A percentile compares a stretch with the other conserved stretches of the same genome.
Conservation (phyloP, 2,888 invertebrate genomes). For the Sarcophaga carnaria region DNA sequence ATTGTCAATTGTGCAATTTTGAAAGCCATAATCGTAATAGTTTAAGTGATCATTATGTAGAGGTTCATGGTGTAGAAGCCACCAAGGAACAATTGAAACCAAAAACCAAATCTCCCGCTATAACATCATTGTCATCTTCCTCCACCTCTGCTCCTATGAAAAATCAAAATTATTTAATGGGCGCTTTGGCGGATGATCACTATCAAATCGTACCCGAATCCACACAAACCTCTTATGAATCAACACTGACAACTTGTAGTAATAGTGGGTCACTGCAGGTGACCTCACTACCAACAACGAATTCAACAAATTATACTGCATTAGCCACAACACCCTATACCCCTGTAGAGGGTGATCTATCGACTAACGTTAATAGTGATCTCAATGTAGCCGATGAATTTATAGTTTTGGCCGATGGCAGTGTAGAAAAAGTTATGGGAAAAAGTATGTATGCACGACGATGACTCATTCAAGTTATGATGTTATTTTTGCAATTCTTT, state of each 20-base stretch:
- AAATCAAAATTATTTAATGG: slow-evolving; percentile 12
- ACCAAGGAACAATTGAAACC: slow-evolving; percentile 71
- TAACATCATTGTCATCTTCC: slow-evolving; percentile 3
- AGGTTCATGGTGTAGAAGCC: slow-evolving; percentile 70
- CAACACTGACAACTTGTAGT: slow-evolving; percentile 11
- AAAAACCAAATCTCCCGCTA: slow-evolving; percentile 52
- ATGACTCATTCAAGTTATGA: neutral
- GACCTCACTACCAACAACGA: slow-evolving; percentile 31
- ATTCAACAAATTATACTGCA: slow-evolving; percentile 11
- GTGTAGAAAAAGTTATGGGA: slow-evolving; percentile 75
- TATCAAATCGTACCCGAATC: slow-evolving; percentile 48
- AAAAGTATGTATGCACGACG: slow-evolving; percentile 64
- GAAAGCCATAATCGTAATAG: slow-evolving; percentile 72
- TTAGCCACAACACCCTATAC: slow-evolving; percentile 40
- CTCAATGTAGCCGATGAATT: slow-evolving; percentile 76
- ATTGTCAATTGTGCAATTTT: slow-evolving; percentile 75
- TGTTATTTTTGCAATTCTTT: neutral
- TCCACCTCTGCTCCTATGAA: neutral
- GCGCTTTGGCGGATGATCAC: slow-evolving; percentile 40
- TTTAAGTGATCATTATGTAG: slow-evolving; percentile 74
- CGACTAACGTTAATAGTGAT: slow-evolving; percentile 63
- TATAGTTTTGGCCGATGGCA: slow-evolving; percentile 77
- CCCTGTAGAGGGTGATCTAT: slow-evolving; percentile 38
- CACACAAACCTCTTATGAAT: slow-evolving; percentile 27
- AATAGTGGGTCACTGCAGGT: slow-evolving; percentile 5